A percentile compares a stretch with the other conserved stretches of the same genome.
phyloP scores from a whole-genome alignment of 2,797 vertebrate species.

The Morus bassanus region DNA sequence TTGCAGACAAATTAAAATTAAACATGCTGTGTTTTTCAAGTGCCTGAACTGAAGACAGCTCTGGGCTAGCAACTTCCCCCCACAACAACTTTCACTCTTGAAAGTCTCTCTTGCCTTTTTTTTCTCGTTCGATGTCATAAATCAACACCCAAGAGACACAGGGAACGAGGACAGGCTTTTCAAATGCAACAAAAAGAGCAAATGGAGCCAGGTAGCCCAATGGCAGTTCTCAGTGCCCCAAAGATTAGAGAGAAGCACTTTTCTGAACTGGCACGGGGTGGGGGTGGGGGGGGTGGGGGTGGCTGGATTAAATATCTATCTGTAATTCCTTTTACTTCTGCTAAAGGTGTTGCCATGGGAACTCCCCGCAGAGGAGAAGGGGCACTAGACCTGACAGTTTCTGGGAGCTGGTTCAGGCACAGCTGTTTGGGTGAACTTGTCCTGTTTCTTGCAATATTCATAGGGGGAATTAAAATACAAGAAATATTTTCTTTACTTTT shows the following conservation, averaged over 20 bases:
- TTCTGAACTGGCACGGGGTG: background rate
- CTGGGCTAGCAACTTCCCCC: background rate
- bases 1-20: background rate
- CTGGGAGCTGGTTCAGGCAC: background rate
- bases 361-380: background rate
- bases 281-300: too few relatives aligned
- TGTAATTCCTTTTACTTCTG: conserved; percentile 48
- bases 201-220: background rate
- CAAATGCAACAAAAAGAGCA: background rate
- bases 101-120: background rate
- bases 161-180: conserved; percentile 26
- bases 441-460: background rate
- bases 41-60: background rate
- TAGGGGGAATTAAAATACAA: background rate
- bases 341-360: conserved; percentile 61
- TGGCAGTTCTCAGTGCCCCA: conserved; percentile 8
- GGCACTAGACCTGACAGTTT: background rate
- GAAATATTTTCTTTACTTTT: background rate
- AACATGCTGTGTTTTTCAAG: background rate
- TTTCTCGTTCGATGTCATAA: background rate
- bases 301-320: too few relatives aligned
- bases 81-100: background rate
- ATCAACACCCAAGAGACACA: background rate
- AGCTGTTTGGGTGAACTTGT: background rate
- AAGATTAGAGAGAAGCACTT: background rate